A percentile compares a stretch with the other conserved stretches of the same genome.
Conservation (phyloP, 2,113 vertebrate genomes). For the Osmerus mordax region DNA sequence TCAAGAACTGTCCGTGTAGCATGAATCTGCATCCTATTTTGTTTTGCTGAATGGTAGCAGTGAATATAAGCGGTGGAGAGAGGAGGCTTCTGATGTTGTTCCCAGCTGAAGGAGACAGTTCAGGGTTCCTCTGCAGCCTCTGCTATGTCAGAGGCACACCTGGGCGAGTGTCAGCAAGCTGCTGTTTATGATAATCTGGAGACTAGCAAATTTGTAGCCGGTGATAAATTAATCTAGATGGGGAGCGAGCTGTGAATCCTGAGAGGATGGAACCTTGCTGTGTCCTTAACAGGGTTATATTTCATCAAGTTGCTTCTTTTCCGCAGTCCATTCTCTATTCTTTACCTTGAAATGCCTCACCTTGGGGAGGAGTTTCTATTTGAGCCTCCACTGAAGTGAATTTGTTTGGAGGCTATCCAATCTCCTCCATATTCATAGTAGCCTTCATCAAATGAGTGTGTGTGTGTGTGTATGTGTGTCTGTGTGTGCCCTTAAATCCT, state of each 20-base stretch:
- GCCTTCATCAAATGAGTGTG: too few species aligned
- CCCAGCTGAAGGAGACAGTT: neutral
- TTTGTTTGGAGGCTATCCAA: slow-evolving; percentile 6
- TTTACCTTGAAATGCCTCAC: slow-evolving; percentile 13
- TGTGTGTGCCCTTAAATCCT: too few species aligned
- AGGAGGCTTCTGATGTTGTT: neutral
- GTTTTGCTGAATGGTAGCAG: too few species aligned
- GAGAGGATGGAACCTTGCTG: neutral
- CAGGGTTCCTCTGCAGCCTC: neutral
- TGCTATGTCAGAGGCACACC: neutral
- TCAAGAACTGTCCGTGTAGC: too few species aligned
- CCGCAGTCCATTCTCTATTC: neutral
- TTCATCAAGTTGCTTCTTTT: neutral
- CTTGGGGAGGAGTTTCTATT: neutral
- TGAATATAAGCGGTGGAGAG: too few species aligned
- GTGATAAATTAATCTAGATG: neutral
- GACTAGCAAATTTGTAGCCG: neutral
- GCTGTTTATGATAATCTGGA: slow-evolving; percentile 3
- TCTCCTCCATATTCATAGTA: slow-evolving; percentile 8
- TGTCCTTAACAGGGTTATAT: neutral
- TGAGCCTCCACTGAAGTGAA: neutral
- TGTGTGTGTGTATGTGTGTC: too few species aligned
- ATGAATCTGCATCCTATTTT: too few species aligned
- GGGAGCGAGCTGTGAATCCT: neutral
- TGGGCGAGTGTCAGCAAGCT: neutral